Evolutionary conservation across 2,113 vertebrate species (phyloP).

Genomic region (Pholis gunnellus): DNA sequence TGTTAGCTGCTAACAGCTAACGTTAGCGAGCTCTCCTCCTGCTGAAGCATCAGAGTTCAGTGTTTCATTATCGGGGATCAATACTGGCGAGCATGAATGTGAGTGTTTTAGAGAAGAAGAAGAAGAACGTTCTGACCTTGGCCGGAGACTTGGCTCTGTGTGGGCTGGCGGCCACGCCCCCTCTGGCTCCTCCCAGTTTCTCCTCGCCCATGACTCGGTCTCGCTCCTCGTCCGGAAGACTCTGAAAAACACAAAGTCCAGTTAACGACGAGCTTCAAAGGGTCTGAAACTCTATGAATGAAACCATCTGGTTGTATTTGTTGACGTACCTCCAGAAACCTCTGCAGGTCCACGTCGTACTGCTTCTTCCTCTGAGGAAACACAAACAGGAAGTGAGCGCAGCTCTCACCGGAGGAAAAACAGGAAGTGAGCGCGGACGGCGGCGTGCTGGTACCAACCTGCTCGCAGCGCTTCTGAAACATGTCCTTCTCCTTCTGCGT

Average conservation of each 20-base stretch:
- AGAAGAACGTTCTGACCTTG: constrained; percentile 61
- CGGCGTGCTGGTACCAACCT: constrained; percentile 64
- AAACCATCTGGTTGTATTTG: too few relatives aligned
- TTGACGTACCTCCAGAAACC: constrained; percentile 83
- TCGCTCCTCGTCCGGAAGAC: constrained; percentile 84
- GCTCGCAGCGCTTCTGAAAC: constrained; percentile 87
- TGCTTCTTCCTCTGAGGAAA: constrained; percentile 85
- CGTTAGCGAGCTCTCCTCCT: too few relatives aligned
- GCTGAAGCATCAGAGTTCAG: too few relatives aligned
- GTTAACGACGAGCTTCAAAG: too few relatives aligned
- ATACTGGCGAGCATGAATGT: too few relatives aligned
- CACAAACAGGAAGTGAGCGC: not conserved
- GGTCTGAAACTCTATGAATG: not conserved
- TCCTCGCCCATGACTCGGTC: constrained; percentile 83
- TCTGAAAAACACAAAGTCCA: constrained; percentile 62
- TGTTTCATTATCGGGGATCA: too few relatives aligned
- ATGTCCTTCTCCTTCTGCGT: constrained; percentile 88
- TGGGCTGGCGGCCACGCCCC: constrained; percentile 65
- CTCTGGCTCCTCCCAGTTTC: constrained; percentile 78
- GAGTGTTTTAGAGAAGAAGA: not conserved
- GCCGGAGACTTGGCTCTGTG: constrained; percentile 78
- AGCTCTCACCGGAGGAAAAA: not conserved
- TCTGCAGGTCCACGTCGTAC: constrained; percentile 85
- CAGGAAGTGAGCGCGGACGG: not conserved
- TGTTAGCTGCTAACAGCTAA: too few relatives aligned